Evolutionary conservation across 2,888 invertebrate species (phyloP).

Genomic region (Leptinotarsa juncta): DNA sequence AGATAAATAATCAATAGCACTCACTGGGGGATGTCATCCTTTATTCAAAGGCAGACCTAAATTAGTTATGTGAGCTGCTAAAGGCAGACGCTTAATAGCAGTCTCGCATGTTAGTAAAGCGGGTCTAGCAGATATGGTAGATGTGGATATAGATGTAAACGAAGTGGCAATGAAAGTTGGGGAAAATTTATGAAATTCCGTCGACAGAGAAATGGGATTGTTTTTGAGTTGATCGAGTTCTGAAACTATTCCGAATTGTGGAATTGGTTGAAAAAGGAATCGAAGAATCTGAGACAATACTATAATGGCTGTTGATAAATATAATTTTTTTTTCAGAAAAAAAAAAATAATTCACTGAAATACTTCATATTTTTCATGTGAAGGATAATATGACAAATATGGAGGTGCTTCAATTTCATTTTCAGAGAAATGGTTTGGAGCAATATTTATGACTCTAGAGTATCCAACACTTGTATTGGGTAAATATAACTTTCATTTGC

Average conservation of each 20-base stretch:
- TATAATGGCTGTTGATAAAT: too few species aligned
- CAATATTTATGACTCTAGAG: too few species aligned
- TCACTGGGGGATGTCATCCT: not conserved
- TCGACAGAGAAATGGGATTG: not conserved
- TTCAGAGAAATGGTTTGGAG: too few species aligned
- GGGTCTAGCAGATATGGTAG: not conserved
- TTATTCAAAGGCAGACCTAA: slow-evolving; percentile 6
- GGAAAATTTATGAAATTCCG: not conserved
- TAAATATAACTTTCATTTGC: too few species aligned
- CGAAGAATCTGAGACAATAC: too few species aligned
- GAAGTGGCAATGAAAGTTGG: not conserved
- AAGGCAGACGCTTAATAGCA: slow-evolving; percentile 7
- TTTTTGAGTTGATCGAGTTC: not conserved
- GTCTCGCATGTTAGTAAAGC: slow-evolving; percentile 2
- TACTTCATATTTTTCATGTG: too few species aligned
- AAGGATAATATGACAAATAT: too few species aligned
- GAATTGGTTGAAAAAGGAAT: too few species aligned
- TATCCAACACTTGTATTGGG: too few species aligned
- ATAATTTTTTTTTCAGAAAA: too few species aligned
- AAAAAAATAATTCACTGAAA: too few species aligned
- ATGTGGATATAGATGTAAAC: slow-evolving; percentile 2
- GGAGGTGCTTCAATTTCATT: too few species aligned
- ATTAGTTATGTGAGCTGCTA: slow-evolving; percentile 9
- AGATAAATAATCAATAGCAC: slow-evolving; percentile 14
- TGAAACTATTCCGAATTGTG: not conserved